Percentiles rank a stretch among this genome's conserved stretches.
Evolutionary conservation across 1,140 invertebrate species (phyloP).

Genomic region (Druon quercuslanigerum): DNA sequence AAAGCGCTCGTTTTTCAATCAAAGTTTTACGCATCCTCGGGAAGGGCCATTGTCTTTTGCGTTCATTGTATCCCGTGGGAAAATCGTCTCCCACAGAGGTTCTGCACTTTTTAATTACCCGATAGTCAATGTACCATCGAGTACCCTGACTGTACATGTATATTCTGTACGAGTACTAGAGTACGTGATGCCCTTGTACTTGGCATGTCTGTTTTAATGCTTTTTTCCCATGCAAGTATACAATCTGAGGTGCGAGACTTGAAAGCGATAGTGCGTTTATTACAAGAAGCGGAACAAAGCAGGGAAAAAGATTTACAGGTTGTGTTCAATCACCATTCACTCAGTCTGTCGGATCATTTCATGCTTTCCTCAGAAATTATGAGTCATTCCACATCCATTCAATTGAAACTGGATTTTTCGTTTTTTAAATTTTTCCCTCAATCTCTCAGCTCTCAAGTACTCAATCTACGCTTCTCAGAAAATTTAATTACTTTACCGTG

Average conservation of each 20-base stretch:
- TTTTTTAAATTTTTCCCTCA: background rate
- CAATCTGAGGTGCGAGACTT: conserved; percentile 35
- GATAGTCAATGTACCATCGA: conserved; percentile 48
- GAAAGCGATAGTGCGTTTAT: conserved; percentile 36
- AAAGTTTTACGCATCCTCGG: conserved; percentile 45
- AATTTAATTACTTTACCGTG: too few relatives aligned
- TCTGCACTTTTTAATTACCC: conserved; percentile 57
- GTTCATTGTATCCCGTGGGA: conserved; percentile 54
- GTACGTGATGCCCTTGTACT: conserved; percentile 10
- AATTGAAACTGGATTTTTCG: conserved; percentile 1
- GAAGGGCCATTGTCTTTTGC: conserved; percentile 45
- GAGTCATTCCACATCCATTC: background rate
- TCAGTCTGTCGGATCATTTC: background rate
- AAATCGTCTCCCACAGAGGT: conserved; percentile 49
- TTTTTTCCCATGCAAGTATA: conserved; percentile 34
- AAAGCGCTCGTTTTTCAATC: conserved; percentile 27
- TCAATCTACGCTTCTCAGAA: too few relatives aligned
- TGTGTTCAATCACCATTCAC: background rate
- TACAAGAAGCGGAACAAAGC: conserved; percentile 1
- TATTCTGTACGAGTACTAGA: background rate
- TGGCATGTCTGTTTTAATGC: conserved; percentile 40
- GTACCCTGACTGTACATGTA: conserved; percentile 33
- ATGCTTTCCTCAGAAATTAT: background rate
- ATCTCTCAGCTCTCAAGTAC: too few relatives aligned
- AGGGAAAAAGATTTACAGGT: background rate